These are phyloP conservation scores for Mustela lutreola DNA, from an alignment of 2,113 vertebrate genomes.

Conservation along the genomic window DNA sequence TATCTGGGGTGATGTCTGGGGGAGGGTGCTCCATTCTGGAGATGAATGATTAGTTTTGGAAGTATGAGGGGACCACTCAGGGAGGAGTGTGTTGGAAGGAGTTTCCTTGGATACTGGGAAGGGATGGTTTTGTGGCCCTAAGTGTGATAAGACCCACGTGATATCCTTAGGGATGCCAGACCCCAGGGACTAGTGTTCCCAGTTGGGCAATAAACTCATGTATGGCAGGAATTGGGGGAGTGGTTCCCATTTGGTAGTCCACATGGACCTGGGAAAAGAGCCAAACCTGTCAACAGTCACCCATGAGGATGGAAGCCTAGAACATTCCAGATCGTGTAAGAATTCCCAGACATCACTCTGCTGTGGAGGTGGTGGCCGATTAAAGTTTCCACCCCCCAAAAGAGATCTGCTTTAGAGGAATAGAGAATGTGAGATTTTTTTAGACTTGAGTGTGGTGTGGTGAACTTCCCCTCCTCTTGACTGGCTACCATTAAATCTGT, in stretches of 20 bases:
- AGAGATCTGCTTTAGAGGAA: not conserved
- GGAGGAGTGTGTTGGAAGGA: not conserved
- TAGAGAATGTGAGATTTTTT: not conserved
- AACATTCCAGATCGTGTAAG: too few species aligned
- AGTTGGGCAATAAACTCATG: not conserved
- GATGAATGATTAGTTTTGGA: not conserved
- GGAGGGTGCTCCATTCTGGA: not conserved
- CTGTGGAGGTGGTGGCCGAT: not conserved
- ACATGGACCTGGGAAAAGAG: not conserved
- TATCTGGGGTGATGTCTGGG: not conserved
- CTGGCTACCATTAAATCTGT: not conserved
- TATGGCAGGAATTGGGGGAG: not conserved
- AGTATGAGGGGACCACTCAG: not conserved
- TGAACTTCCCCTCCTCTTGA: not conserved
- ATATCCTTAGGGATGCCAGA: not conserved
- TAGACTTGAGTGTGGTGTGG: not conserved
- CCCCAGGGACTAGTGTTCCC: not conserved
- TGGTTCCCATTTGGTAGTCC: not conserved
- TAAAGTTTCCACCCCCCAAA: not conserved
- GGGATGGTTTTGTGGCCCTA: not conserved
- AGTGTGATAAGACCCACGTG: not conserved
- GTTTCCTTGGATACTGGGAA: not conserved
- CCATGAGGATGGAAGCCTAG: not conserved
- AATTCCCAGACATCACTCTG: not conserved
- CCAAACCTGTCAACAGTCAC: not conserved